Conservation (phyloP, 2,888 invertebrate genomes). For the Nemotelus pantherinus region DNA sequence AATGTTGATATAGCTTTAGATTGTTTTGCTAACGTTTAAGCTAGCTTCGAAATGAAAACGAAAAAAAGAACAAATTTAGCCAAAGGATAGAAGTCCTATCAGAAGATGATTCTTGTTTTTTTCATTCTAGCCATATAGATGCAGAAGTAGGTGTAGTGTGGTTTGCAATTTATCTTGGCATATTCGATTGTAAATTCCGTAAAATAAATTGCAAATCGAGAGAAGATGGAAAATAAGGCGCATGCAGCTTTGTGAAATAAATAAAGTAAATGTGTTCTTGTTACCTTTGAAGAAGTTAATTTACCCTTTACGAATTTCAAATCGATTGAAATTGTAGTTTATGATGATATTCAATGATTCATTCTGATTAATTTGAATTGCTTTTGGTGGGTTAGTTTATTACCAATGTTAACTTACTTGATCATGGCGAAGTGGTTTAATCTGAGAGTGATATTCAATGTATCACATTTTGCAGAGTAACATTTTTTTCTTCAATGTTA, state of each 20-base stretch:
- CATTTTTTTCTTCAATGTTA: no score
- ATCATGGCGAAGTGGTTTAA: neutral
- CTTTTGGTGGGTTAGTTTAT: neutral
- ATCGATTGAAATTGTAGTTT: neutral
- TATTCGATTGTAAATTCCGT: neutral
- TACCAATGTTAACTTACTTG: neutral
- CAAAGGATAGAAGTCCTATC: conserved; percentile 43
- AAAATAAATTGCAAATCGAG: conserved; percentile 34
- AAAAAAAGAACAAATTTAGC: conserved; percentile 32
- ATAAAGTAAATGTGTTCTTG: neutral
- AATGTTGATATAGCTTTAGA: neutral
- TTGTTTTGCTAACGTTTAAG: conserved; percentile 7
- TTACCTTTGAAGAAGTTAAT: conserved; percentile 35
- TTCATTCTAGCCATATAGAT: conserved; percentile 23
- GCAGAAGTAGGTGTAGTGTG: neutral
- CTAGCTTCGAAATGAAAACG: conserved; percentile 17
- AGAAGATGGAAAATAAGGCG: conserved; percentile 12
- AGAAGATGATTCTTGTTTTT: conserved; percentile 28
- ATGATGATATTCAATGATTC: neutral
- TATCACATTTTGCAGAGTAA: no score
- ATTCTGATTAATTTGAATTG: neutral
- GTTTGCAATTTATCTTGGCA: conserved; percentile 37
- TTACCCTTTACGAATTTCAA: neutral
- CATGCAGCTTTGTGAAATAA: conserved; percentile 26
- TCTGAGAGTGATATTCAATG: no score